phyloP scores from a whole-genome alignment of 1,140 invertebrate genomes.

The Metopolophium dirhodum region DNA sequence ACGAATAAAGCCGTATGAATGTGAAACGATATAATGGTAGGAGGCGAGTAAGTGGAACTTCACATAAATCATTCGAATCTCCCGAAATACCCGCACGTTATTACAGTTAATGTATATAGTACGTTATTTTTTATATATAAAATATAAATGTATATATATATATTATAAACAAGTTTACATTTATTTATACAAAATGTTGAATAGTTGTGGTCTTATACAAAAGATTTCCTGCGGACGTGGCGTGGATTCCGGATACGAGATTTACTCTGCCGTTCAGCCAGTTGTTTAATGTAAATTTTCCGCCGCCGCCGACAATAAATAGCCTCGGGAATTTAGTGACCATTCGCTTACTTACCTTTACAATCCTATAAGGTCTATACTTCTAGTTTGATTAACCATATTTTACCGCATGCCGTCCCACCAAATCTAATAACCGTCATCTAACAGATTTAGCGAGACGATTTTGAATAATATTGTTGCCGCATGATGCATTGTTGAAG shows the following conservation, averaged over 20 bases:
- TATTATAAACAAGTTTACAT: constrained; percentile 36
- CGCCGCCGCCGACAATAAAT: constrained; percentile 44
- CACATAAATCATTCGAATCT: constrained; percentile 55
- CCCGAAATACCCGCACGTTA: constrained; percentile 3
- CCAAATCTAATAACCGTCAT: background rate
- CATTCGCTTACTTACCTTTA: background rate
- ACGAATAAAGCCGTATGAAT: constrained; percentile 48
- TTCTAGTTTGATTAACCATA: constrained; percentile 14
- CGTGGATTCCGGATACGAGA: constrained; percentile 48
- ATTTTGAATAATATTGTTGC: background rate
- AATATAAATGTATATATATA: background rate
- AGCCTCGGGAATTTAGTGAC: background rate
- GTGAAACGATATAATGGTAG: constrained; percentile 44
- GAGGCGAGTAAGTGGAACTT: background rate
- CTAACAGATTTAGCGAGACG: background rate
- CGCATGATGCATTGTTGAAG: background rate
- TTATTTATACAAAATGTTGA: constrained; percentile 43
- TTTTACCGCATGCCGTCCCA: background rate
- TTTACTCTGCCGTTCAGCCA: constrained; percentile 23
- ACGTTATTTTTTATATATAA: background rate
- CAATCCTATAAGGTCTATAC: background rate
- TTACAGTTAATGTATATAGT: constrained; percentile 38
- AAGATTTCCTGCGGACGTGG: constrained; percentile 55
- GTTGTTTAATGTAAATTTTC: constrained; percentile 51
- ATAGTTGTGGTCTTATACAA: constrained; percentile 31